Conservation (phyloP, 2,113 vertebrate genomes). For the Cebidichthys violaceus region DNA sequence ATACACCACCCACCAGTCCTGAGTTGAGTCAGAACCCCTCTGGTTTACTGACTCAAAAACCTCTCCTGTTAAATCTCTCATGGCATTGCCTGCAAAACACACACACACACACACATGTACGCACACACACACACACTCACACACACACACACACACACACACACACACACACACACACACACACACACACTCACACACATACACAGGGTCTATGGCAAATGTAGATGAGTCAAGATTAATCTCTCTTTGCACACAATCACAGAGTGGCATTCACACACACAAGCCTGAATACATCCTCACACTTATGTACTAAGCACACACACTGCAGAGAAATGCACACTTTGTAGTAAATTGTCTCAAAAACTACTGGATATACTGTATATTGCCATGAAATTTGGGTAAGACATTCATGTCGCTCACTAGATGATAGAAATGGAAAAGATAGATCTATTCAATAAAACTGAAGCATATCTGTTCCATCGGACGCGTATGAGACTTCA, state of each 20-base stretch:
- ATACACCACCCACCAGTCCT: conserved; percentile 36
- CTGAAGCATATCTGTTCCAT: background rate
- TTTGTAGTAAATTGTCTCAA: background rate
- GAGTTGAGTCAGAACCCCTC: conserved; percentile 70
- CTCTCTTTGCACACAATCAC: conserved; percentile 21
- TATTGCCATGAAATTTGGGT: background rate
- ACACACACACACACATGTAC: background rate
- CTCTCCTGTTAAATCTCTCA: conserved; percentile 49
- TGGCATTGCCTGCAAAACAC: conserved; percentile 26
- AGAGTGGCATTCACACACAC: conserved; percentile 36
- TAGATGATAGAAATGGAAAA: background rate
- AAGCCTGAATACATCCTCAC: conserved; percentile 29
- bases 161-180: background rate
- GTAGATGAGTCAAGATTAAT: conserved; percentile 36
- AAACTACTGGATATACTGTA: background rate
- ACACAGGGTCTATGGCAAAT: background rate
- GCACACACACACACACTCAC: background rate
- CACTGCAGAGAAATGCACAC: background rate
- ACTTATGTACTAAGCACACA: background rate
- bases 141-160: background rate
- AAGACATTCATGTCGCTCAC: background rate
- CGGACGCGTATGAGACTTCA: background rate
- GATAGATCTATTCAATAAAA: background rate
- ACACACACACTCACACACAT: background rate
- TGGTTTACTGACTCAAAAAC: conserved; percentile 66